phyloP scores from a whole-genome alignment of 2,797 vertebrate genomes.

The Eulemur coronatus region DNA sequence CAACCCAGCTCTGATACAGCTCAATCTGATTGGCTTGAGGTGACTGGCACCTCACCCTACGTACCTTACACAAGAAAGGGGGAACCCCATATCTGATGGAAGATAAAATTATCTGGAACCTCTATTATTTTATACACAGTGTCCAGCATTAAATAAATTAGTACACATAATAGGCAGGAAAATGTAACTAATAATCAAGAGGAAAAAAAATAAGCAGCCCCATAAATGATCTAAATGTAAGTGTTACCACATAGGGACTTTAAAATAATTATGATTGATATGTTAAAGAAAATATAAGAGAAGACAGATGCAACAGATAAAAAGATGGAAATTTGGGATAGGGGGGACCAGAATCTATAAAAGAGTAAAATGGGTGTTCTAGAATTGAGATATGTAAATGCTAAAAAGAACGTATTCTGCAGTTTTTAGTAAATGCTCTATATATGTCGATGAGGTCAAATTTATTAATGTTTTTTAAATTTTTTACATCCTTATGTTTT shows the following conservation, averaged over 20 bases:
- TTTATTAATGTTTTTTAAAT: neutral
- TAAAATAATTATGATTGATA: constrained; percentile 15
- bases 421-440: neutral
- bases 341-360: neutral
- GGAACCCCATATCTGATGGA: neutral
- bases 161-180: neutral
- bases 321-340: neutral
- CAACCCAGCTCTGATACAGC: neutral
- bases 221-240: neutral
- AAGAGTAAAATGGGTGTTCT: neutral
- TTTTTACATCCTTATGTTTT: neutral
- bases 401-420: neutral
- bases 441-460: neutral
- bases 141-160: neutral
- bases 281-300: neutral
- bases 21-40: neutral
- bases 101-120: neutral
- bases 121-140: neutral
- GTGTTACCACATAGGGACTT: neutral
- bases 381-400: neutral
- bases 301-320: neutral
- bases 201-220: neutral
- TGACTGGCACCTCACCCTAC: neutral
- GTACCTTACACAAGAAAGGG: neutral
- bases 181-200: constrained; percentile 25